A percentile compares a stretch with the other conserved stretches of the same genome.
Conservation (phyloP, 1,140 invertebrate genomes). For the Apis florea region DNA sequence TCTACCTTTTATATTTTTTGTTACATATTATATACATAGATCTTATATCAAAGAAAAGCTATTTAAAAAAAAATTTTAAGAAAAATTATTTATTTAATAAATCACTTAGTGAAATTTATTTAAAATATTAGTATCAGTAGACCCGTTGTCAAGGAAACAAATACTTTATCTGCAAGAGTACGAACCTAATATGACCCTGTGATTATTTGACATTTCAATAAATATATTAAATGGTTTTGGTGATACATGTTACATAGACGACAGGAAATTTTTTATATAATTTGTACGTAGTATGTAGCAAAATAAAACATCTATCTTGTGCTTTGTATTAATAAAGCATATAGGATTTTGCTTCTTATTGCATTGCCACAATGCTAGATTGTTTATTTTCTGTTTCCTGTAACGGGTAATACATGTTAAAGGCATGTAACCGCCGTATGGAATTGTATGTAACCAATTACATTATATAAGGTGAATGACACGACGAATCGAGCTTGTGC, state of each 20-base stretch:
- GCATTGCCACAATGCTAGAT: slow-evolving; percentile 43
- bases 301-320: slow-evolving; percentile 52
- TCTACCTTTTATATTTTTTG: not conserved
- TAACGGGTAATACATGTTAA: slow-evolving; percentile 50
- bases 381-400: slow-evolving; percentile 45
- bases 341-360: slow-evolving; percentile 41
- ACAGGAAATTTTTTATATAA: slow-evolving; percentile 32
- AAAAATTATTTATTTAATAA: not conserved
- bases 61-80: not conserved
- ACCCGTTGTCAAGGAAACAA: slow-evolving; percentile 43
- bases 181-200: slow-evolving; percentile 41
- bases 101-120: not conserved
- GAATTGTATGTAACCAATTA: slow-evolving; percentile 60
- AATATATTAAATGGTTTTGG: slow-evolving; percentile 36
- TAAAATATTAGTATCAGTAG: slow-evolving; percentile 25
- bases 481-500: slow-evolving; percentile 58
- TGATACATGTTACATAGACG: slow-evolving; percentile 17
- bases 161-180: slow-evolving; percentile 36
- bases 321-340: slow-evolving; percentile 43
- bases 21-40: not conserved
- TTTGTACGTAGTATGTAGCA: slow-evolving; percentile 27
- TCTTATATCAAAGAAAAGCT: not conserved
- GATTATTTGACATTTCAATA: slow-evolving; percentile 33
- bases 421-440: slow-evolving; percentile 50
- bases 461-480: slow-evolving; percentile 74